phyloP scores from a whole-genome alignment of 2,113 vertebrate species.

The Hiodon tergisus region DNA sequence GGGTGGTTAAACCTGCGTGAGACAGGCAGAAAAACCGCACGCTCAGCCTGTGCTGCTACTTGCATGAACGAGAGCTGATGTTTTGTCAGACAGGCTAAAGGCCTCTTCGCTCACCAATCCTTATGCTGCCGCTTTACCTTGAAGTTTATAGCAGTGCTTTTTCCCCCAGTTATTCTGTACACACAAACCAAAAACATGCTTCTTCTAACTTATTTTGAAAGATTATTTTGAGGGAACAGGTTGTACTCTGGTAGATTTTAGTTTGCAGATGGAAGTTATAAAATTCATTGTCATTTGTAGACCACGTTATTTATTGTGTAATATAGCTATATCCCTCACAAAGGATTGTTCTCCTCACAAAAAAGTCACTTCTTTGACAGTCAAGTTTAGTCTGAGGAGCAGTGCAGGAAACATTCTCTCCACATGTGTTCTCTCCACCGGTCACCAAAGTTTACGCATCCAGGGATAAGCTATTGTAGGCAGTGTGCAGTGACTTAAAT shows the following conservation, averaged over 20 bases:
- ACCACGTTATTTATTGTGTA: too few species aligned
- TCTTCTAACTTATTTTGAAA: neutral
- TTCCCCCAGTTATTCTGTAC: neutral
- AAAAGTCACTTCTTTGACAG: neutral
- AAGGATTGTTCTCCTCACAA: neutral
- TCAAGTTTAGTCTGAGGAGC: neutral
- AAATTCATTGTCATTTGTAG: too few species aligned
- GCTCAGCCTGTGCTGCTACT: neutral
- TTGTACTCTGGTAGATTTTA: too few species aligned
- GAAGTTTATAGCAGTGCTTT: neutral
- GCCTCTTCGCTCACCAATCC: neutral
- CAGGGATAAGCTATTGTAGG: neutral
- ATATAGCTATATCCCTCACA: too few species aligned
- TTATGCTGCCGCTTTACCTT: neutral
- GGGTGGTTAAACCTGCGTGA: neutral
- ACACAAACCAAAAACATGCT: neutral
- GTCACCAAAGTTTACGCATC: neutral
- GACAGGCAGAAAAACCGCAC: neutral
- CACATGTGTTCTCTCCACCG: slow-evolving; percentile 9
- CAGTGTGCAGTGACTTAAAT: neutral
- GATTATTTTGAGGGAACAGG: too few species aligned
- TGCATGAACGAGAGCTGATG: too few species aligned
- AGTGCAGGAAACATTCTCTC: neutral
- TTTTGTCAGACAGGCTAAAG: neutral
- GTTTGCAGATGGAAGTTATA: too few species aligned